Conservation (phyloP, 2,113 vertebrate species). For the Xiphophorus couchianus region DNA sequence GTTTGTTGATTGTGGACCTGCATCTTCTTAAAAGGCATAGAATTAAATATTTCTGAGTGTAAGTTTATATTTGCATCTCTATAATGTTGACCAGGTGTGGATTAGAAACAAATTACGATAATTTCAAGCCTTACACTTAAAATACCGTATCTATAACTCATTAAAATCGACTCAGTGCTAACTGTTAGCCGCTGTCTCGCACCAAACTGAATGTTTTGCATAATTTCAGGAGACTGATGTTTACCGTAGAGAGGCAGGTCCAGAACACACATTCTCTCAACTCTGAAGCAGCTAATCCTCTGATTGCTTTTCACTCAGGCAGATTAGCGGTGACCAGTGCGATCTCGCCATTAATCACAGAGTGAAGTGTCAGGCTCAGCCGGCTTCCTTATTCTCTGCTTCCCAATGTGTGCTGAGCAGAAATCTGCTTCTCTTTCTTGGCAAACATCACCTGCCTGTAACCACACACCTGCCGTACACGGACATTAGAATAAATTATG, state of each 20-base stretch:
- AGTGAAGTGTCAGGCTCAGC: neutral
- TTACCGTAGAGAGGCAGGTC: neutral
- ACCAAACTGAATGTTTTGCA: neutral
- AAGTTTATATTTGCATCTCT: no score
- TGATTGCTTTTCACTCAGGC: conserved; percentile 12
- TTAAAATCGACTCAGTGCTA: neutral
- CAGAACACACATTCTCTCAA: neutral
- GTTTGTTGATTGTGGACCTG: no score
- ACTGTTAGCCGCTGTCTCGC: neutral
- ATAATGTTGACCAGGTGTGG: no score
- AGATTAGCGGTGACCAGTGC: neutral
- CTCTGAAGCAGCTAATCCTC: conserved; percentile 10
- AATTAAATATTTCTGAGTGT: no score
- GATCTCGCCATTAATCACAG: conserved; percentile 12
- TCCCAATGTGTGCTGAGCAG: conserved; percentile 3
- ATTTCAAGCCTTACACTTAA: no score
- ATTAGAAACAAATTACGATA: no score
- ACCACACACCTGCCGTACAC: conserved; percentile 9
- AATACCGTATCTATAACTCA: no score
- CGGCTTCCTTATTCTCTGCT: conserved; percentile 30
- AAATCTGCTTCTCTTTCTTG: conserved; percentile 6
- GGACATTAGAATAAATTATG: neutral
- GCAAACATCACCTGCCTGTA: conserved; percentile 18
- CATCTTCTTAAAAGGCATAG: no score
- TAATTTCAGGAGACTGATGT: conserved; percentile 4